Evolutionary conservation across 2,797 vertebrate genomes (phyloP).

Genomic region (Brotula barbata): DNA sequence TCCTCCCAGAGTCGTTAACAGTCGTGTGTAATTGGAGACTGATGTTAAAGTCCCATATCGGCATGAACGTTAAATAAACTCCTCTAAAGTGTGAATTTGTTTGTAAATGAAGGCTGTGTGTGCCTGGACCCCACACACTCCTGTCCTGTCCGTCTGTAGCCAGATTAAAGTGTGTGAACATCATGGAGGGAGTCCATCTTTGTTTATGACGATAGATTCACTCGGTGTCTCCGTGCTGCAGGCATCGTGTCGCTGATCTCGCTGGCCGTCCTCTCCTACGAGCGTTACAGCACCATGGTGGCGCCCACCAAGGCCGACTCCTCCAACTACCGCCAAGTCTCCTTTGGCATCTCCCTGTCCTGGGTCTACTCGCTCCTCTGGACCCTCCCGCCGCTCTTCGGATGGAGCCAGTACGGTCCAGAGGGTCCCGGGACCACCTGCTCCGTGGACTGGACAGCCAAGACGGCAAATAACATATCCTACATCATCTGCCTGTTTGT

Average conservation of each 20-base stretch:
- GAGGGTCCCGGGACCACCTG: slow-evolving; percentile 86
- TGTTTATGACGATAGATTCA: too few species aligned
- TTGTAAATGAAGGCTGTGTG: too few species aligned
- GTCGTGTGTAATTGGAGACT: too few species aligned
- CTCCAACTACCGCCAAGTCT: slow-evolving; percentile 81
- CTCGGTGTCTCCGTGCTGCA: slow-evolving; percentile 36
- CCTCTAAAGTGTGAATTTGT: too few species aligned
- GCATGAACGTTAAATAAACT: too few species aligned
- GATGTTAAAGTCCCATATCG: too few species aligned
- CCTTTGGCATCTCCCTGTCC: slow-evolving; percentile 76
- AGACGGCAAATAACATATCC: slow-evolving; percentile 77
- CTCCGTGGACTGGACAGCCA: slow-evolving; percentile 84
- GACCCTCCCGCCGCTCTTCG: slow-evolving; percentile 81
- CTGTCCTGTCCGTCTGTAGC: too few species aligned
- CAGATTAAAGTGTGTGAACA: too few species aligned
- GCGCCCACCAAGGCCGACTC: slow-evolving; percentile 77
- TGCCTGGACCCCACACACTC: too few species aligned
- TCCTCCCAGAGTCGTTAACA: too few species aligned
- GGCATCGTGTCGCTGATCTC: slow-evolving; percentile 85
- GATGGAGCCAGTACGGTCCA: slow-evolving; percentile 84
- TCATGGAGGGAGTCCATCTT: too few species aligned
- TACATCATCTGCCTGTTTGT: slow-evolving; percentile 85
- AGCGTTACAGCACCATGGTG: slow-evolving; percentile 83
- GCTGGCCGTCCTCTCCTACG: slow-evolving; percentile 83
- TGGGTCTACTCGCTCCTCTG: slow-evolving; percentile 84